A percentile compares a stretch with the other conserved stretches of the same genome.
phyloP scores from a whole-genome alignment of 2,113 vertebrate genomes.

The Hyla sarda region DNA sequence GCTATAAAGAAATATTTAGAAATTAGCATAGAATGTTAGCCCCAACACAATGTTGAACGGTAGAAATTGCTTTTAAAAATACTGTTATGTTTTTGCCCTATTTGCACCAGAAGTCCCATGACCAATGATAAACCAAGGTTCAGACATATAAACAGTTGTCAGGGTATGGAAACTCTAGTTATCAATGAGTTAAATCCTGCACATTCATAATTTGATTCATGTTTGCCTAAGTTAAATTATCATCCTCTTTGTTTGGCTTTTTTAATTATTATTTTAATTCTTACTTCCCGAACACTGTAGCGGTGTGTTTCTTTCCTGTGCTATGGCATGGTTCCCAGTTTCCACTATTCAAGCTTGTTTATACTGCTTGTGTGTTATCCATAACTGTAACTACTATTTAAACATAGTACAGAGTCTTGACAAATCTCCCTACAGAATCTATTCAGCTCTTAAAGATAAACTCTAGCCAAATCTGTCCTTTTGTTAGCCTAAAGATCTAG shows the following conservation, averaged over 20 bases:
- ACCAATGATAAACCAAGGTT: neutral
- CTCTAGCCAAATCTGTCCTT: conserved; percentile 62
- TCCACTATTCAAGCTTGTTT: conserved; percentile 29
- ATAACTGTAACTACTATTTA: conserved; percentile 39
- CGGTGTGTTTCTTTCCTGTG: conserved; percentile 21
- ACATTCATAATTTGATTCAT: conserved; percentile 33
- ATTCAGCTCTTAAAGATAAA: conserved; percentile 52
- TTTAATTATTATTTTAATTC: conserved; percentile 37
- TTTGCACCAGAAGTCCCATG: neutral
- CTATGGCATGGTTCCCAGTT: conserved; percentile 40
- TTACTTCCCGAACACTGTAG: conserved; percentile 23
- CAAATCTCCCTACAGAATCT: neutral
- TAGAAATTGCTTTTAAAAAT: no score
- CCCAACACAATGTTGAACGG: no score
- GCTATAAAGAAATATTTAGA: no score
- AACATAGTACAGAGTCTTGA: conserved; percentile 30
- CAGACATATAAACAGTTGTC: neutral
- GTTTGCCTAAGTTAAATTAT: conserved; percentile 16
- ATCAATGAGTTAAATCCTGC: neutral
- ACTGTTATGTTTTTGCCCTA: no score
- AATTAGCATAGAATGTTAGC: no score
- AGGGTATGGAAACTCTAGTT: neutral
- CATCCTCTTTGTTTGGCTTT: conserved; percentile 20
- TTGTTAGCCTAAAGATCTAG: conserved; percentile 61
- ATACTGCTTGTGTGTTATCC: conserved; percentile 30